A percentile compares a stretch with the other conserved stretches of the same genome.
Evolutionary conservation across 2,797 vertebrate genomes (phyloP).

Genomic region (Oreortyx pictus): DNA sequence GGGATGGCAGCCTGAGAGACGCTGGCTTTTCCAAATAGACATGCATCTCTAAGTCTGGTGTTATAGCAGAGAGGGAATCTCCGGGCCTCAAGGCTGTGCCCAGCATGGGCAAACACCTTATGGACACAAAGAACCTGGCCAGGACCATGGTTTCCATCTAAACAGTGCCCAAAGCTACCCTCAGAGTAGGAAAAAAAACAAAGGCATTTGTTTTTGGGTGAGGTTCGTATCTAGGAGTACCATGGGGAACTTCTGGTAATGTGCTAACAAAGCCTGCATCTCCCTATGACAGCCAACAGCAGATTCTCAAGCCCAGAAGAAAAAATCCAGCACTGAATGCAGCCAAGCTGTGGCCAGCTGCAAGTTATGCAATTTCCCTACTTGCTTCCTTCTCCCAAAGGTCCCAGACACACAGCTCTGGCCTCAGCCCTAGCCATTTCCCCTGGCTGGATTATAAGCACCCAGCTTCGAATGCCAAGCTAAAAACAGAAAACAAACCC

Average conservation of each 20-base stretch:
- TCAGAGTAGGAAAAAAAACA: neutral
- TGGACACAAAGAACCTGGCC: neutral
- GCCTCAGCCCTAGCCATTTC: neutral
- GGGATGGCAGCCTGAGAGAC: neutral
- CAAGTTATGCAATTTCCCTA: neutral
- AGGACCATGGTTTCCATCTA: neutral
- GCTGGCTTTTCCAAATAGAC: neutral
- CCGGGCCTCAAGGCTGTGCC: neutral
- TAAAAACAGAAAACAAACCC: conserved; percentile 41
- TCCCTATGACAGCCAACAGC: neutral
- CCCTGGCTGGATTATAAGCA: neutral
- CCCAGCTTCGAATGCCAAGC: conserved; percentile 15
- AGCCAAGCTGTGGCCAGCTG: neutral
- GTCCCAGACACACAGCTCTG: neutral
- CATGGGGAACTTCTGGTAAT: rapidly evolving
- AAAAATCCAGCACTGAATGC: neutral
- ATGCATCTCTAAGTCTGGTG: neutral
- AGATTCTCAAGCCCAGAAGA: neutral
- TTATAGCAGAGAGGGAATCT: neutral
- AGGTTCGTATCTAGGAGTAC: neutral
- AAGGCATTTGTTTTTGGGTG: neutral
- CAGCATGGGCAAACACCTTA: neutral
- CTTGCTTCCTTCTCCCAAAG: neutral
- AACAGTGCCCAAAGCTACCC: neutral
- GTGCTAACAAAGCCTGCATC: rapidly evolving